Evolutionary conservation across 2,888 invertebrate species (phyloP).

Genomic region (Selenia dentaria): DNA sequence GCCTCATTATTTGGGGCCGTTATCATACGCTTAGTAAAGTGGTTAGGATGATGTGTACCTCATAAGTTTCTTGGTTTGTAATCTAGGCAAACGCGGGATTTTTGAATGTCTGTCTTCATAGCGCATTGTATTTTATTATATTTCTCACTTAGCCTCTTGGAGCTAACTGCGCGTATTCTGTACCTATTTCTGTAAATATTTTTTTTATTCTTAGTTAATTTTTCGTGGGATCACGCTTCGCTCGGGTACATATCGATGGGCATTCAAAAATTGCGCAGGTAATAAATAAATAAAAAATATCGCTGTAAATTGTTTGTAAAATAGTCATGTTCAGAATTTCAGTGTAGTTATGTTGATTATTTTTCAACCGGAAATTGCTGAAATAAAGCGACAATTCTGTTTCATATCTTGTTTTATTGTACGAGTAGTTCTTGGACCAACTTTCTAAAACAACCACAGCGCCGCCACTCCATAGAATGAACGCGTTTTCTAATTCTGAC

Average conservation of each 20-base stretch:
- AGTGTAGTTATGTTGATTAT: slow-evolving; percentile 80
- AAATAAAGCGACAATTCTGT: slow-evolving; percentile 82
- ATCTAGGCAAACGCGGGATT: slow-evolving; percentile 50
- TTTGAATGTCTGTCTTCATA: slow-evolving; percentile 42
- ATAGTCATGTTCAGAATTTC: slow-evolving; percentile 81
- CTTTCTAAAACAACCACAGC: background rate
- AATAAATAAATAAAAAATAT: slow-evolving; percentile 59
- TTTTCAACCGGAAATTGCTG: slow-evolving; percentile 81
- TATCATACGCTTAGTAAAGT: slow-evolving; percentile 82
- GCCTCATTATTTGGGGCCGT: slow-evolving; percentile 71
- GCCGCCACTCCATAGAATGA: no score
- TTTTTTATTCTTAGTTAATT: slow-evolving; percentile 43
- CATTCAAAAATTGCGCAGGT: slow-evolving; percentile 47
- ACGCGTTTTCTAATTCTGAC: no score
- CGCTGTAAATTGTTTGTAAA: slow-evolving; percentile 82
- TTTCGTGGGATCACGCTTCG: slow-evolving; percentile 36
- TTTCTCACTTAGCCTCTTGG: slow-evolving; percentile 45
- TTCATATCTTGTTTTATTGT: slow-evolving; percentile 68
- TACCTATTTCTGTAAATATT: slow-evolving; percentile 65
- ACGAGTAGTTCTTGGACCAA: slow-evolving; percentile 17
- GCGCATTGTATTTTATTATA: slow-evolving; percentile 42
- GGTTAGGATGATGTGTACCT: slow-evolving; percentile 72
- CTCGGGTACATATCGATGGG: slow-evolving; percentile 41
- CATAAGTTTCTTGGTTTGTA: slow-evolving; percentile 71
- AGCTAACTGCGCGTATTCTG: slow-evolving; percentile 45